Conservation (phyloP, 2,888 invertebrate genomes). For the Esperia sulphurella region DNA sequence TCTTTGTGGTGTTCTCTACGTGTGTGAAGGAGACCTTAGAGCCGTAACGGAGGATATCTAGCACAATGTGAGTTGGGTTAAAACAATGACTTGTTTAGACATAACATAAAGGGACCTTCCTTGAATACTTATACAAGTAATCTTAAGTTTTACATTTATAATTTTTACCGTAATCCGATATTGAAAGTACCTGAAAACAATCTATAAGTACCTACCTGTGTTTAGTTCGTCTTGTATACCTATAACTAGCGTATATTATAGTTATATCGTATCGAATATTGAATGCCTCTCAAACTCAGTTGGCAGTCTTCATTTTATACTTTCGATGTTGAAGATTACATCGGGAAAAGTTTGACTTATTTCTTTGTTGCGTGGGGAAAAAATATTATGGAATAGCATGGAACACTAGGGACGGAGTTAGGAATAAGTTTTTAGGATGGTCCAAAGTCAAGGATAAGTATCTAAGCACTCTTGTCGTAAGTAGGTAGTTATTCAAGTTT, state of each 20-base stretch:
- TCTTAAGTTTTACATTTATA: background rate
- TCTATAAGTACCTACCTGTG: no score
- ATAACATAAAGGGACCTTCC: background rate
- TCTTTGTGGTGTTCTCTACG: background rate
- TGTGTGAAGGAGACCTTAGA: background rate
- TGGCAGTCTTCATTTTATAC: conserved; percentile 20
- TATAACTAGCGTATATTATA: background rate
- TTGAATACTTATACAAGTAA: background rate
- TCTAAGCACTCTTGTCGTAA: no score
- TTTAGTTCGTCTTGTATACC: no score
- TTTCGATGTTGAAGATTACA: conserved; percentile 40
- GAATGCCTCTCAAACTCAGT: background rate
- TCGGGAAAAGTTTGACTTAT: conserved; percentile 46
- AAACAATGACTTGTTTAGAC: background rate
- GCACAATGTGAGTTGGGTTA: background rate
- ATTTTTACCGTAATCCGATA: no score
- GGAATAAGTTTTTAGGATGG: no score
- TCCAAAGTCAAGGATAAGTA: no score
- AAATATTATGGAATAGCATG: conserved; percentile 6
- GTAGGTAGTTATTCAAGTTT: no score
- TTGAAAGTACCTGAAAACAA: no score
- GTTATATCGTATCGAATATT: background rate
- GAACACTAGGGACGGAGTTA: background rate
- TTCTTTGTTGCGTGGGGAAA: conserved; percentile 34
- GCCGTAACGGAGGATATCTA: background rate